Conservation (phyloP, 2,797 vertebrate species). For the Coracias cyanogaster region DNA sequence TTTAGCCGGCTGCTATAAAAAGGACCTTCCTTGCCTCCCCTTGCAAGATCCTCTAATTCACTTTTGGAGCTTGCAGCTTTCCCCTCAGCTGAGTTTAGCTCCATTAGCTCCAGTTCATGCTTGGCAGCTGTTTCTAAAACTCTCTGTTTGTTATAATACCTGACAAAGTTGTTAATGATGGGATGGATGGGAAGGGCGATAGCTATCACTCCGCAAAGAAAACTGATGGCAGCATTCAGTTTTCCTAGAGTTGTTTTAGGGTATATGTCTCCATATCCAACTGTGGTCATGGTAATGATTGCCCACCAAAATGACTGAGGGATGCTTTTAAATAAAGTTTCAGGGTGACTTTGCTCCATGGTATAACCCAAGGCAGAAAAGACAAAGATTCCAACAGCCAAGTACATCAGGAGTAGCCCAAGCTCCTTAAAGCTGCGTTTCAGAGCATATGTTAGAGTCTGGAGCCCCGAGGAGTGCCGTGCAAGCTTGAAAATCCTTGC, state of each 20-base stretch:
- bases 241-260: constrained; percentile 96
- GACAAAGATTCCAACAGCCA: constrained; percentile 96
- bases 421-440: constrained; percentile 96
- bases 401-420: constrained; percentile 95
- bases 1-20: constrained; percentile 71
- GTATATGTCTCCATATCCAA: constrained; percentile 97
- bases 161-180: constrained; percentile 98
- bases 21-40: constrained; percentile 22
- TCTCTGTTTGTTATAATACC: constrained; percentile 95
- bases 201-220: constrained; percentile 95
- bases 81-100: constrained; percentile 84
- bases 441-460: constrained; percentile 95
- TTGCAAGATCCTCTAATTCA: constrained; percentile 62
- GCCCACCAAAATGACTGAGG: constrained; percentile 99
- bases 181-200: constrained; percentile 97
- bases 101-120: constrained; percentile 95
- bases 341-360: constrained; percentile 95
- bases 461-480: constrained; percentile 94
- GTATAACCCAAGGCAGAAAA: constrained; percentile 97
- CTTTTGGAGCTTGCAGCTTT: constrained; percentile 58
- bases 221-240: constrained; percentile 96
- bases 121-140: constrained; percentile 95
- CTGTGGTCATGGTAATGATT: constrained; percentile 98
- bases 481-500: constrained; percentile 96
- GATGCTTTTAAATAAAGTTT: constrained; percentile 97